A percentile compares a stretch with the other conserved stretches of the same genome.
These are phyloP conservation scores for Rousettus leschenaultii DNA, from an alignment of 2,113 vertebrate species.

Conservation along the genomic window DNA sequence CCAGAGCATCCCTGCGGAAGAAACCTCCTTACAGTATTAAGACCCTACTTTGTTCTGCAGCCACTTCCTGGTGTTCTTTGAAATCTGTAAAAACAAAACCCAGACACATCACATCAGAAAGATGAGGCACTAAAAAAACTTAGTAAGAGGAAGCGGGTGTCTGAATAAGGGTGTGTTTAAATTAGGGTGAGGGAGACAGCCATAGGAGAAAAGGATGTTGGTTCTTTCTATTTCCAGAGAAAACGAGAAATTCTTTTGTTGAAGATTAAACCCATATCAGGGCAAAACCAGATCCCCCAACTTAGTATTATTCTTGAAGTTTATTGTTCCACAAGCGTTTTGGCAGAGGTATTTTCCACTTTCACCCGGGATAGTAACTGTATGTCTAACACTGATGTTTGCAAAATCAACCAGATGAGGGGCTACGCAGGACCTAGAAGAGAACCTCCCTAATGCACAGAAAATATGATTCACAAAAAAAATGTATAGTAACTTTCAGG, in stretches of 20 bases:
- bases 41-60: background rate
- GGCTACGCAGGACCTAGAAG: background rate
- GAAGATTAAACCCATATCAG: background rate
- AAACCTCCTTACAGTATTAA: background rate
- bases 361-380: background rate
- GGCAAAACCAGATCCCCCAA: background rate
- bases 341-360: background rate
- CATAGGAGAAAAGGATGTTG: background rate
- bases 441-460: background rate
- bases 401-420: background rate
- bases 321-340: background rate
- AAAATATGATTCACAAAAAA: conserved; percentile 22
- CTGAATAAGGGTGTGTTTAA: background rate
- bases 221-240: conserved; percentile 35
- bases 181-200: background rate
- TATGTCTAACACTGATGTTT: background rate
- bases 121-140: background rate
- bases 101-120: background rate
- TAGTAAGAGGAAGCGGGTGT: conserved; percentile 25
- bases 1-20: background rate
- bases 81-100: conserved; percentile 27
- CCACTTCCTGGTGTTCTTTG: conserved; percentile 36
- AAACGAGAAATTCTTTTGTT: conserved; percentile 13
- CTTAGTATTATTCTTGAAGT: background rate
- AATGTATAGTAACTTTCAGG: background rate